A percentile compares a stretch with the other conserved stretches of the same genome.
Conservation (phyloP, 2,888 invertebrate species). For the Belgica antarctica region DNA sequence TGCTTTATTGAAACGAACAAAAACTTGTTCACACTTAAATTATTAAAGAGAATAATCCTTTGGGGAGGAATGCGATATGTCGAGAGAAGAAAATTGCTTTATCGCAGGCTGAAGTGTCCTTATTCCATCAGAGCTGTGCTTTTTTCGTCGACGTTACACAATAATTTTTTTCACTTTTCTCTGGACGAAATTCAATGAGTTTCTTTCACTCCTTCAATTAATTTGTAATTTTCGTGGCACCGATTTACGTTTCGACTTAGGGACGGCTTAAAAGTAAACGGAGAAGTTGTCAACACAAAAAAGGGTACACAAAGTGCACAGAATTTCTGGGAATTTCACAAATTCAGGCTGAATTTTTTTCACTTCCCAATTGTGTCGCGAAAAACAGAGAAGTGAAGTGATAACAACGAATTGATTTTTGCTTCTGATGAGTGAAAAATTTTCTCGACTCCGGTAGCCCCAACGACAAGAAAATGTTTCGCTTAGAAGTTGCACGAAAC, state of each 20-base stretch:
- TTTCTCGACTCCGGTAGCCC: slow-evolving; percentile 24
- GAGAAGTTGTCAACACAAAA: slow-evolving; percentile 26
- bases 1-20: no score
- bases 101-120: not conserved
- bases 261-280: not conserved
- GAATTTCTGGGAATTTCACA: not conserved
- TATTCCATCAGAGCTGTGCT: not conserved
- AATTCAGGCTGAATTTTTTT: slow-evolving; percentile 12
- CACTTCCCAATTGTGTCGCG: not conserved
- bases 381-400: slow-evolving; percentile 20
- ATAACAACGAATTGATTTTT: slow-evolving; percentile 42
- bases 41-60: slow-evolving; percentile 19
- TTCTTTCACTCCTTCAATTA: not conserved
- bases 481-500: slow-evolving; percentile 49
- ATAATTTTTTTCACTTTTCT: slow-evolving; percentile 20
- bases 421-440: slow-evolving; percentile 32
- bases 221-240: no score
- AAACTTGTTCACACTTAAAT: not conserved
- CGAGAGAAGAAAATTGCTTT: slow-evolving; percentile 22
- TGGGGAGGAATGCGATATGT: not conserved
- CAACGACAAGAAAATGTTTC: no score
- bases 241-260: not conserved
- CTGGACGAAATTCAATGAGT: slow-evolving; percentile 13
- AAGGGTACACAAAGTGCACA: slow-evolving; percentile 21
- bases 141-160: slow-evolving; percentile 20